phyloP scores from a whole-genome alignment of 1,140 invertebrate genomes.

The Formica exsecta region DNA sequence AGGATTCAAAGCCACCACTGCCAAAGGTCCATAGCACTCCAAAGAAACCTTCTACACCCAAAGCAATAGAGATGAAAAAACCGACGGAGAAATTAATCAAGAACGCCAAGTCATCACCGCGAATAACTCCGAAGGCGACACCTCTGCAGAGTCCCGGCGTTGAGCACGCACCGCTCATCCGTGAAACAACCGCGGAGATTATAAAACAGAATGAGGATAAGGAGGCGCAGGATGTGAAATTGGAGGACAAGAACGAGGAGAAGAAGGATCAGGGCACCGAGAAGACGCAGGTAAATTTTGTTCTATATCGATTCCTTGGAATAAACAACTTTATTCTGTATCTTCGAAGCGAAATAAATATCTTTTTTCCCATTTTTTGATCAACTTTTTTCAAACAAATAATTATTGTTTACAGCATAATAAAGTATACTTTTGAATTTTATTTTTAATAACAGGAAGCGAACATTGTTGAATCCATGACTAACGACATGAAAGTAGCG shows the following conservation, averaged over 20 bases:
- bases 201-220: constrained; percentile 84
- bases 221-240: constrained; percentile 73
- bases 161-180: constrained; percentile 83
- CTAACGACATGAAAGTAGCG: constrained; percentile 63
- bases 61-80: constrained; percentile 82
- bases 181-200: constrained; percentile 83
- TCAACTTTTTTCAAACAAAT: neutral
- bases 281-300: constrained; percentile 79
- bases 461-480: constrained; percentile 53
- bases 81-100: constrained; percentile 83
- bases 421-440: neutral
- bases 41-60: constrained; percentile 84
- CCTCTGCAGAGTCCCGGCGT: constrained; percentile 87
- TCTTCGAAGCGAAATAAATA: neutral
- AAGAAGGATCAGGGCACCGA: constrained; percentile 83
- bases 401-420: neutral
- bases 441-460: constrained; percentile 59
- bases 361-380: neutral
- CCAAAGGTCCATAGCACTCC: constrained; percentile 86
- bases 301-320: constrained; percentile 9
- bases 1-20: constrained; percentile 86
- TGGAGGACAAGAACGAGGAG: constrained; percentile 81
- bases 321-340: neutral
- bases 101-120: constrained; percentile 85
- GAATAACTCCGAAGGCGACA: constrained; percentile 87